Percentiles rank a stretch among this genome's conserved stretches.
Evolutionary conservation across 2,113 vertebrate genomes (phyloP).

Genomic region (Noturus placidus): DNA sequence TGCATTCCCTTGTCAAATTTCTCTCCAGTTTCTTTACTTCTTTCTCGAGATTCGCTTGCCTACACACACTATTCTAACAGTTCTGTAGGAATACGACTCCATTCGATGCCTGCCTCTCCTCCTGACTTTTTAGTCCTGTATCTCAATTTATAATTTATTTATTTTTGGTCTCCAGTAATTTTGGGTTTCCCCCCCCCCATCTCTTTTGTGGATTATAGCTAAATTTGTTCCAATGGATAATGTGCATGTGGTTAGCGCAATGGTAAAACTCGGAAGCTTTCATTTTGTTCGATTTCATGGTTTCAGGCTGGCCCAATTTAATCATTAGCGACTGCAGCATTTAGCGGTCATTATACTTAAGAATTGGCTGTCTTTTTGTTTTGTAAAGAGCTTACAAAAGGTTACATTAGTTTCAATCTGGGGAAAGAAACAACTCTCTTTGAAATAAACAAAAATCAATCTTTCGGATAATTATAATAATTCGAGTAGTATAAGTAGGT

Average conservation of each 20-base stretch:
- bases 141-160: not conserved
- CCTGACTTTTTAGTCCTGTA: not conserved
- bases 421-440: too few species aligned
- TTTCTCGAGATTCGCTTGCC: not conserved
- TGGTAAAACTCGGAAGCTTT: conserved; percentile 18
- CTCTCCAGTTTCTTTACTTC: not conserved
- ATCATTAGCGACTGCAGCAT: not conserved
- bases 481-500: not conserved
- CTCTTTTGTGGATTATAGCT: not conserved
- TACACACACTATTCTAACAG: not conserved
- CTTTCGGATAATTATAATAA: not conserved
- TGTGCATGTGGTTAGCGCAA: conserved; percentile 13
- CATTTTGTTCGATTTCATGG: not conserved
- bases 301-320: not conserved
- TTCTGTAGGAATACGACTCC: not conserved
- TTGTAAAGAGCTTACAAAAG: not conserved
- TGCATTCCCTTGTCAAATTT: not conserved
- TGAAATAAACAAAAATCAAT: not conserved
- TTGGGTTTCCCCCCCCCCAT: not conserved
- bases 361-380: not conserved
- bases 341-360: not conserved
- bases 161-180: conserved; percentile 2
- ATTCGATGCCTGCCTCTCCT: not conserved
- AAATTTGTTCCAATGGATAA: not conserved
- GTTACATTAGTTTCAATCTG: not conserved